A percentile compares a stretch with the other conserved stretches of the same genome.
Evolutionary conservation across 2,797 vertebrate genomes (phyloP).

Genomic region (Streptopelia turtur): DNA sequence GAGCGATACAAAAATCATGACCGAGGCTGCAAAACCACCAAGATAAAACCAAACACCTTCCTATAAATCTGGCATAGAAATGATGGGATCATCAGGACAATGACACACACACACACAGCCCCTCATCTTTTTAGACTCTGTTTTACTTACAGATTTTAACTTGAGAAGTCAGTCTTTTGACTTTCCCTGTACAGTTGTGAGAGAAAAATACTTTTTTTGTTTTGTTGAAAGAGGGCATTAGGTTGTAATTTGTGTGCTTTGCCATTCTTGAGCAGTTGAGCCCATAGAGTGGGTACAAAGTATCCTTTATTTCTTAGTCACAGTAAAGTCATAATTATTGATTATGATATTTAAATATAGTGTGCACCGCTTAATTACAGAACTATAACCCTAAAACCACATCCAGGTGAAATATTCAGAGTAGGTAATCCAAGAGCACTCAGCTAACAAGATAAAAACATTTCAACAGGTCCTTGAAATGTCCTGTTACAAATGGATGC

Average conservation of each 20-base stretch:
- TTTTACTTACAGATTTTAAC: neutral
- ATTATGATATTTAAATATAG: neutral
- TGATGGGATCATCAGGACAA: neutral
- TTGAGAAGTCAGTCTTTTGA: neutral
- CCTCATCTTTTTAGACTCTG: neutral
- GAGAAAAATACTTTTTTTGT: neutral
- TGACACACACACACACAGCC: rapidly evolving
- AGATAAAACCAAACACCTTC: neutral
- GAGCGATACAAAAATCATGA: neutral
- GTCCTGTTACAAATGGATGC: neutral
- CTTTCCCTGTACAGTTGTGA: neutral
- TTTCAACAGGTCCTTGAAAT: neutral
- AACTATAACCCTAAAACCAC: neutral
- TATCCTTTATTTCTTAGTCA: neutral
- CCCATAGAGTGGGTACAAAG: neutral
- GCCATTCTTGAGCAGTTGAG: neutral
- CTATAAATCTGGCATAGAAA: neutral
- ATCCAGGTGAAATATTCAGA: neutral
- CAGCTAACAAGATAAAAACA: neutral
- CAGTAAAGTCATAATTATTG: neutral
- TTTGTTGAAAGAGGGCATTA: neutral
- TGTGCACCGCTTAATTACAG: neutral
- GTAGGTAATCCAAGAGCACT: neutral
- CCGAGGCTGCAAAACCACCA: neutral
- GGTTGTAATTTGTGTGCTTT: neutral